phyloP scores from a whole-genome alignment of 2,797 vertebrate species.

The Gobionotothen gibberifrons region DNA sequence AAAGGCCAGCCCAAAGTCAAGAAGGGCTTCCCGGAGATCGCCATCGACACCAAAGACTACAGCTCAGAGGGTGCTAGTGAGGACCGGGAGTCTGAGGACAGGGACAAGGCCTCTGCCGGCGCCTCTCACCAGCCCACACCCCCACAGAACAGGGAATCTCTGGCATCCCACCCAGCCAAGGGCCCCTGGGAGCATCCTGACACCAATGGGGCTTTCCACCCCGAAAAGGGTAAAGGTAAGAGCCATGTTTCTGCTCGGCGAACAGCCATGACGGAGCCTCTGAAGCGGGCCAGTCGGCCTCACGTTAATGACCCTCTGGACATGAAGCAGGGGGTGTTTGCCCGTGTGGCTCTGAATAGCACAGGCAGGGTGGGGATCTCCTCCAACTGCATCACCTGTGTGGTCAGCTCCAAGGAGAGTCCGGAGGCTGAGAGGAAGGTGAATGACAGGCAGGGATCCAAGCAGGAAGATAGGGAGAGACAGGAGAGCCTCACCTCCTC shows the following conservation, averaged over 20 bases:
- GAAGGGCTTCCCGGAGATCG: conserved; percentile 91
- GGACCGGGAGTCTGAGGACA: conserved; percentile 84
- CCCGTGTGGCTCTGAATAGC: conserved; percentile 87
- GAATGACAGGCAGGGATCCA: conserved; percentile 40
- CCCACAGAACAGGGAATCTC: conserved; percentile 65
- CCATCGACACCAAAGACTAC: conserved; percentile 89
- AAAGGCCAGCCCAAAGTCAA: conserved; percentile 93
- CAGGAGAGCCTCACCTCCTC: conserved; percentile 46
- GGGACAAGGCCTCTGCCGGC: conserved; percentile 70
- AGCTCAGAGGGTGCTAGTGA: conserved; percentile 89
- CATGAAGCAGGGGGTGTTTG: conserved; percentile 83
- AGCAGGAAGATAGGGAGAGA: conserved; percentile 23
- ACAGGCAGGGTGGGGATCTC: conserved; percentile 90
- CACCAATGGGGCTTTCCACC: conserved; percentile 82
- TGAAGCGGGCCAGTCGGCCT: conserved; percentile 83
- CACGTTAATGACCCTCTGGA: conserved; percentile 79
- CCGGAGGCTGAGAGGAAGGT: conserved; percentile 86
- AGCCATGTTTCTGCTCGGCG: conserved; percentile 63
- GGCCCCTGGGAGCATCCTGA: conserved; percentile 77
- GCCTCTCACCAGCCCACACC: conserved; percentile 62
- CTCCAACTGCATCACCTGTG: conserved; percentile 93
- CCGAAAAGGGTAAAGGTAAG: conserved; percentile 94
- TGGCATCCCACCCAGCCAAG: conserved; percentile 60
- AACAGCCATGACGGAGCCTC: conserved; percentile 86
- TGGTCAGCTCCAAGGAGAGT: conserved; percentile 89